These are phyloP conservation scores for Seriola dumerili DNA, from an alignment of 2,113 vertebrate genomes.

Conservation along the genomic window DNA sequence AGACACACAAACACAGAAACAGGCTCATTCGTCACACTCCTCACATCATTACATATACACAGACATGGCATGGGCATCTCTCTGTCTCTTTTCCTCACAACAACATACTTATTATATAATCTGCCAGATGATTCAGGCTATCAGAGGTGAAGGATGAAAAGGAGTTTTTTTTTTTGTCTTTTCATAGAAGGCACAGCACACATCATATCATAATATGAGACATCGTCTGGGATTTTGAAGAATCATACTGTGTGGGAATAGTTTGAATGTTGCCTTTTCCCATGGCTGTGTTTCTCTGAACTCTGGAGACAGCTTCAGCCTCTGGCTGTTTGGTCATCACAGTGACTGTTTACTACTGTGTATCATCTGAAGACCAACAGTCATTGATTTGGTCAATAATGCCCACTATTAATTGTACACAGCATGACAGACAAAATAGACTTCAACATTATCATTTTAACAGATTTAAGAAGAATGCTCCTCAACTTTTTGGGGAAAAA, in stretches of 20 bases:
- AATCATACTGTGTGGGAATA: background rate
- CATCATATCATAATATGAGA: constrained; percentile 2
- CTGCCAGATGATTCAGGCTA: constrained; percentile 63
- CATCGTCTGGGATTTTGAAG: constrained; percentile 25
- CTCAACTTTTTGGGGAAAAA: background rate
- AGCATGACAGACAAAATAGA: background rate
- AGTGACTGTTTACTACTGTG: background rate
- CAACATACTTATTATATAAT: constrained; percentile 70
- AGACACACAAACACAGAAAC: constrained; percentile 38
- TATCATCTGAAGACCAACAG: background rate
- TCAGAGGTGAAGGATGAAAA: constrained; percentile 43
- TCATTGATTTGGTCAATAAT: constrained; percentile 10
- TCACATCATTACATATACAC: constrained; percentile 41
- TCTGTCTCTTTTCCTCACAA: constrained; percentile 40
- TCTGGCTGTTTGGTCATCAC: constrained; percentile 2
- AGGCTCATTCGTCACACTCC: constrained; percentile 44
- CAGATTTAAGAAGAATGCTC: background rate
- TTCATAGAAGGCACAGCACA: constrained; percentile 37
- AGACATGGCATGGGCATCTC: constrained; percentile 47
- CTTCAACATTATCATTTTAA: background rate
- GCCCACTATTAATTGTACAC: background rate
- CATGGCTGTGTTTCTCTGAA: constrained; percentile 9
- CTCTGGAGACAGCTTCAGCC: constrained; percentile 25
- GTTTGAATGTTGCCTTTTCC: background rate
- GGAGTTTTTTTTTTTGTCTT: background rate